Conservation (phyloP, 2,888 invertebrate genomes). For the Xanthorhoe spadicearia region DNA sequence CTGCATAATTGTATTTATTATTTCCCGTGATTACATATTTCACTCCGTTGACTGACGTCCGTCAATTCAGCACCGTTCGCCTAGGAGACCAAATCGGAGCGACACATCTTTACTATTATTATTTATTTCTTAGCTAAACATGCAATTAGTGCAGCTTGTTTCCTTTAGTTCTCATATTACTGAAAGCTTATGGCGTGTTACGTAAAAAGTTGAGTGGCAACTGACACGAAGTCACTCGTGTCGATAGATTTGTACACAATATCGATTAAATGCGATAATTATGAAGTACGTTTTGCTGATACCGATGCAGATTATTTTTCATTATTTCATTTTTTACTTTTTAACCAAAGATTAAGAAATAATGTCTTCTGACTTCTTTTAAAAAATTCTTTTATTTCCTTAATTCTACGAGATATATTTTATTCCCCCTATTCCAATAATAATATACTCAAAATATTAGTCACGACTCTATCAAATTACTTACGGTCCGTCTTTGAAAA, state of each 20-base stretch:
- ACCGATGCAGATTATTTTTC: no score
- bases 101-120: conserved; percentile 34
- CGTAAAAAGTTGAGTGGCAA: not conserved
- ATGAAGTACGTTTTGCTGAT: no score
- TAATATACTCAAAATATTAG: no score
- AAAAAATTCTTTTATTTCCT: no score
- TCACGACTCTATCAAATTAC: no score
- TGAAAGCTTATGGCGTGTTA: not conserved
- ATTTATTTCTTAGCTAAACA: conserved; percentile 41
- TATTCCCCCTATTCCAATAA: no score
- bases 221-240: not conserved
- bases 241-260: not conserved
- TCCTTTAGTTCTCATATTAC: conserved; percentile 1
- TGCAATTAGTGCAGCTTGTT: conserved; percentile 20
- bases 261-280: no score
- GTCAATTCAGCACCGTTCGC: not conserved
- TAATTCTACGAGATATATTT: no score
- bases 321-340: no score
- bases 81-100: conserved; percentile 21
- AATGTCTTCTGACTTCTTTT: no score
- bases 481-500: no score
- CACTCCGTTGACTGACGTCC: not conserved
- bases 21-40: not conserved
- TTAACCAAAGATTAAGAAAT: no score
- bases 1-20: not conserved